Evolutionary conservation across 2,888 invertebrate genomes (phyloP).

Genomic region (Cecidostiba fungosa): DNA sequence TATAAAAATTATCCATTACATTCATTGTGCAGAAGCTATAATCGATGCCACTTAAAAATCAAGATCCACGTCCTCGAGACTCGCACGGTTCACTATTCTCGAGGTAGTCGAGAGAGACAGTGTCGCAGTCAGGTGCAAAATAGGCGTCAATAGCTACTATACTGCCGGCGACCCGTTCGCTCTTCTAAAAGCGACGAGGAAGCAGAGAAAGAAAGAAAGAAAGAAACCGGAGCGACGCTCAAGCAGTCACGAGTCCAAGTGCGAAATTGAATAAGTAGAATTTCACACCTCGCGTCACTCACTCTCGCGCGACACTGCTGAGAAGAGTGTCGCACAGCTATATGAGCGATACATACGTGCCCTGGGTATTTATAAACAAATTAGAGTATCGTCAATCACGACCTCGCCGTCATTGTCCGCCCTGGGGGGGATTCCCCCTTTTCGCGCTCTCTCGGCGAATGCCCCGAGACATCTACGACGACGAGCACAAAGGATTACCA

Average conservation of each 20-base stretch:
- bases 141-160: conserved; percentile 43
- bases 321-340: conserved; percentile 32
- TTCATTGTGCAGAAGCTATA: too few species aligned
- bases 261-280: conserved; percentile 62
- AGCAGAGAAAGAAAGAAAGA: not conserved
- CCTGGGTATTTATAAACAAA: conserved; percentile 76
- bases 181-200: not conserved
- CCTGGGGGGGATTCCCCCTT: conserved; percentile 36
- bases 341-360: not conserved
- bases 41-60: not conserved
- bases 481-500: conserved; percentile 58
- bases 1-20: not conserved
- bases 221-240: conserved; percentile 38
- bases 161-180: not conserved
- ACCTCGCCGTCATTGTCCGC: conserved; percentile 66
- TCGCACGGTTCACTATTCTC: not conserved
- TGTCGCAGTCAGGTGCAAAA: conserved; percentile 44
- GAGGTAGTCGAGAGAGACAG: too few species aligned
- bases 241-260: conserved; percentile 53
- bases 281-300: conserved; percentile 64
- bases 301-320: conserved; percentile 53
- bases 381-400: conserved; percentile 77
- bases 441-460: not conserved
- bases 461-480: conserved; percentile 25
- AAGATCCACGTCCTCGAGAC: not conserved